Conservation (phyloP, 2,113 vertebrate species). For the Pseudorasbora parva region DNA sequence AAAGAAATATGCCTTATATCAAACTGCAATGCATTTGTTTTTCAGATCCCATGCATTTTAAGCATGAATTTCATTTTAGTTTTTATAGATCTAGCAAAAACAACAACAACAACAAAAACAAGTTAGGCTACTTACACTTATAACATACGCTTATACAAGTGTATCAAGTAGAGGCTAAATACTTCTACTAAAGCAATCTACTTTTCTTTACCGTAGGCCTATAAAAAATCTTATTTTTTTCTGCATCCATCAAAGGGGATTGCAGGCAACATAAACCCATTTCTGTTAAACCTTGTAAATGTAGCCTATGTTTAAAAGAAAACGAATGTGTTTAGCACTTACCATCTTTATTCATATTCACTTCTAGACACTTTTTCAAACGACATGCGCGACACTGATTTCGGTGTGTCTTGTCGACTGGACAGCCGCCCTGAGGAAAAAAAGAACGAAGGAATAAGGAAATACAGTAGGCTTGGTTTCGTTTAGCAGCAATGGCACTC, state of each 20-base stretch:
- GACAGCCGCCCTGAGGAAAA: constrained; percentile 87
- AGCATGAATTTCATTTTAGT: too few species aligned
- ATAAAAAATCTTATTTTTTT: background rate
- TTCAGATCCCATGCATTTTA: background rate
- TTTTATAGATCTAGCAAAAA: background rate
- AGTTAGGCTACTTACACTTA: too few species aligned
- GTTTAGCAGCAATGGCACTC: background rate
- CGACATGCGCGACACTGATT: constrained; percentile 98
- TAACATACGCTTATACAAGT: background rate
- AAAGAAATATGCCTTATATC: too few species aligned
- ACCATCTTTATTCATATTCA: constrained; percentile 99
- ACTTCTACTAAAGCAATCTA: background rate
- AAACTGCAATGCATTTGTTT: too few species aligned
- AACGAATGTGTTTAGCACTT: constrained; percentile 59
- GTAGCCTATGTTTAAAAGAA: background rate
- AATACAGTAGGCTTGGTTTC: background rate
- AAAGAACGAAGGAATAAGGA: constrained; percentile 17
- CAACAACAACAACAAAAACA: too few species aligned
- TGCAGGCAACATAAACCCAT: background rate
- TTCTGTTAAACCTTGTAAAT: too few species aligned
- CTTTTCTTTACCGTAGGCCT: background rate
- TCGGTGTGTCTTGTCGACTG: constrained; percentile 98
- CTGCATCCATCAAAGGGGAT: background rate
- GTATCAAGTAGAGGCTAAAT: background rate
- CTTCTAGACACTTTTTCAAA: constrained; percentile 98